Evolutionary conservation across 1,140 invertebrate species (phyloP).

Genomic region (Triops longicaudatus): DNA sequence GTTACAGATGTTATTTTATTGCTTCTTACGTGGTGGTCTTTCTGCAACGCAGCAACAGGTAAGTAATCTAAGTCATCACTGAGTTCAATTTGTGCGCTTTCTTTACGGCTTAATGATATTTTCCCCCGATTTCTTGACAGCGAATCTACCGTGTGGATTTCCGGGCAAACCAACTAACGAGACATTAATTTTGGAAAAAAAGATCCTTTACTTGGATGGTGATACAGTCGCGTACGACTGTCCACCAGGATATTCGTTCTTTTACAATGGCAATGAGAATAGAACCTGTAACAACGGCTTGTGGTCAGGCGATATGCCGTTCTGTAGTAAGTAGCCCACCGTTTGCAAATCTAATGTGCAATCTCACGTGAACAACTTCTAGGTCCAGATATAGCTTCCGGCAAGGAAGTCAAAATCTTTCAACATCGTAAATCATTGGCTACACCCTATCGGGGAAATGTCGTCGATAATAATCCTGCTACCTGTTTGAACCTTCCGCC

Average conservation of each 20-base stretch:
- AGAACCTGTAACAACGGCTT: not conserved
- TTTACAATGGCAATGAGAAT: not conserved
- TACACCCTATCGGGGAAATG: too few relatives aligned
- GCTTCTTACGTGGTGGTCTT: too few relatives aligned
- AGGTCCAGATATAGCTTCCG: not conserved
- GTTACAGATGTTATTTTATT: too few relatives aligned
- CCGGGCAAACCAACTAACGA: not conserved
- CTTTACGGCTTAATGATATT: not conserved
- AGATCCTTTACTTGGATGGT: not conserved
- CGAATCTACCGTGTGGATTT: not conserved
- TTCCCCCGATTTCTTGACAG: not conserved
- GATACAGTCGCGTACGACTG: not conserved
- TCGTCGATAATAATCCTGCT: too few relatives aligned
- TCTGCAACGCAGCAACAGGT: not conserved
- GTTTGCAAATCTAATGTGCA: not conserved
- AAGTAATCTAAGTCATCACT: too few relatives aligned
- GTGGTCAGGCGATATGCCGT: not conserved
- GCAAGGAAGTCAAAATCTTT: not conserved
- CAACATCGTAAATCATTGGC: too few relatives aligned
- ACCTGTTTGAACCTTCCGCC: too few relatives aligned
- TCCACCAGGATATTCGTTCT: not conserved
- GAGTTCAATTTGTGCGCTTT: too few relatives aligned
- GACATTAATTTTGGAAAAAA: not conserved
- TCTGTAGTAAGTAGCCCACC: not conserved
- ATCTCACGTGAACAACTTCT: not conserved